Percentiles rank a stretch among this genome's conserved stretches.
phyloP scores from a whole-genome alignment of 1,140 invertebrate species.

The Dicyema japonicum region DNA sequence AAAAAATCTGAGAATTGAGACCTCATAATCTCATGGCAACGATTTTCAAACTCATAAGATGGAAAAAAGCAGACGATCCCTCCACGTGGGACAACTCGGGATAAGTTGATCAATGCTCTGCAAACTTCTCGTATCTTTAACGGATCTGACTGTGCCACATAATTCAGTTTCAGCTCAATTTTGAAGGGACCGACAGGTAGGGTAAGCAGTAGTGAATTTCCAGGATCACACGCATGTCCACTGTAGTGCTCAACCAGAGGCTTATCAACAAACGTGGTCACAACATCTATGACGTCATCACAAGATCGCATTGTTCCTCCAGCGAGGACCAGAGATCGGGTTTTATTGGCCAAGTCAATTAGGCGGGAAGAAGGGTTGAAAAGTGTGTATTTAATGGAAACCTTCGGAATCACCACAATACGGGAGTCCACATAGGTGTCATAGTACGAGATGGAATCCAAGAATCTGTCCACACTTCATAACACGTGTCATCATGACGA shows the following conservation, averaged over 20 bases:
- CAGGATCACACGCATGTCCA: no score
- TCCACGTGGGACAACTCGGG: conserved; percentile 32
- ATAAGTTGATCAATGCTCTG: background rate
- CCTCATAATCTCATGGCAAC: background rate
- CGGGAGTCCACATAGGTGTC: background rate
- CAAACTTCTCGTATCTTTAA: background rate
- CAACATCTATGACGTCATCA: background rate
- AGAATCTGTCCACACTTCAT: no score
- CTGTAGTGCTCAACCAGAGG: no score
- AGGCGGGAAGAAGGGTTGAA: background rate
- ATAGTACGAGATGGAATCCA: no score
- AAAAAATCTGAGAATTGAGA: background rate
- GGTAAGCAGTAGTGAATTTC: no score
- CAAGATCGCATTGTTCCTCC: background rate
- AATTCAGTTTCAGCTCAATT: no score
- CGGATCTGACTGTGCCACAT: background rate
- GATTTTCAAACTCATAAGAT: conserved; percentile 50
- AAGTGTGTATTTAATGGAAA: background rate
- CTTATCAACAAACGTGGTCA: no score
- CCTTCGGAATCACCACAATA: background rate
- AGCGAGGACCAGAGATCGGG: background rate
- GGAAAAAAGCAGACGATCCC: conserved; percentile 76
- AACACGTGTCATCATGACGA: no score
- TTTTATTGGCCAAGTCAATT: background rate
- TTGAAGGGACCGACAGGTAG: no score